A percentile compares a stretch with the other conserved stretches of the same genome.
These are phyloP conservation scores for Phyllotreta cruciferae DNA, from an alignment of 2,888 invertebrate genomes.

Conservation along the genomic window DNA sequence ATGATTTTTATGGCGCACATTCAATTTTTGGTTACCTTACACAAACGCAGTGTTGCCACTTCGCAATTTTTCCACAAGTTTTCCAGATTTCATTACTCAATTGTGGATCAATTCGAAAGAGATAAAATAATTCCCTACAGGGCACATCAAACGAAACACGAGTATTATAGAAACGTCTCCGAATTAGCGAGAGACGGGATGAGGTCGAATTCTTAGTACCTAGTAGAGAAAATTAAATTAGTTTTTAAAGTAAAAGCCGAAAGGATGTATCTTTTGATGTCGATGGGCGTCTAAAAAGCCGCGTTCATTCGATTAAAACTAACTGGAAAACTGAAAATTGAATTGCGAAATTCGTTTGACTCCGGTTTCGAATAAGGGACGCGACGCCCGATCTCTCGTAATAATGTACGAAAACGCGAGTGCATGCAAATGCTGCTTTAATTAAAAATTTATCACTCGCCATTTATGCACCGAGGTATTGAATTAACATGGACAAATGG, in stretches of 20 bases:
- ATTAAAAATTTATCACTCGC: not conserved
- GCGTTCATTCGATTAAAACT: conserved; percentile 6
- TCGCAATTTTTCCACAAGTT: no score
- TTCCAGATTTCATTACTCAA: no score
- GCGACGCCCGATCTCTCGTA: not conserved
- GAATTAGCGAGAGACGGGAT: not conserved
- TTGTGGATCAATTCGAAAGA: no score
- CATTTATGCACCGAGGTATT: no score
- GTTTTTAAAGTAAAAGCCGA: conserved; percentile 7
- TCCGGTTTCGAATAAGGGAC: conserved; percentile 6
- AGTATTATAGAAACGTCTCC: not conserved
- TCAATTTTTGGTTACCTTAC: no score
- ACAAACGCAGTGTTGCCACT: no score
- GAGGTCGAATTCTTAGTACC: not conserved
- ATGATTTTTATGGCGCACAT: no score
- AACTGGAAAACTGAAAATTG: conserved; percentile 5
- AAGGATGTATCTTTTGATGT: conserved; percentile 11
- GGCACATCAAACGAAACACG: not conserved
- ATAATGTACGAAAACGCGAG: not conserved
- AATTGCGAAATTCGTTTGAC: conserved; percentile 1
- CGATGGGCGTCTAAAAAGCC: conserved; percentile 8
- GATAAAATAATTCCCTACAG: no score
- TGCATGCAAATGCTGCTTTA: not conserved
- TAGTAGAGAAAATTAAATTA: conserved; percentile 6
- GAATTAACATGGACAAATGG: no score